Base-by-base conservation (phyloP, 2,113 vertebrate species). In the Pycnonotus jocosus region DNA sequence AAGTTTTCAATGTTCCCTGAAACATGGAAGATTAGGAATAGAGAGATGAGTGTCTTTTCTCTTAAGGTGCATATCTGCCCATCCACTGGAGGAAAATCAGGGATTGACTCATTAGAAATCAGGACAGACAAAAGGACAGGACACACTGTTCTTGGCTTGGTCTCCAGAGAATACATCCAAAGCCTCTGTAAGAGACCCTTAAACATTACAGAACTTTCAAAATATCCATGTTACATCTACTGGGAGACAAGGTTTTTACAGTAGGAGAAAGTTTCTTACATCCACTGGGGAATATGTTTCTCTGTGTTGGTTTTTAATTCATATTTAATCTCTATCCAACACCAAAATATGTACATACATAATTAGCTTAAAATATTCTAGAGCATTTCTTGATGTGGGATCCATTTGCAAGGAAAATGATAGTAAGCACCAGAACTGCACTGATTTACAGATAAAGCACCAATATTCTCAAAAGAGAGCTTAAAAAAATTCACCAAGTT, bases 301-400 rank as follows among this genome's bases (percentile, higher is more conserved):
- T 40, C 20, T 31, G n/a, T 88, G 83, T 87, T 93, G 82, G 57
- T 76, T 94, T 96, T 84, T 95, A 73, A 95, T 96, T 95, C 73
- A 87, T 86, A 89, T 92, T 90, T 82, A 87, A 84, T 84, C 30
- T 92, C 58, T 72, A 83, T 62, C 23, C 38, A 27, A 69, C 86
- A 81, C 65, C 82, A 91, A 93, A 88, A 86, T 45, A 94, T 44
- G 45, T 48, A 77, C 86, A 81, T 38, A 58, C 12, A 71, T 87
- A 78, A 82, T 86, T 68, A 62, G 42, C 56, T 93, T 90, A 90
- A 89, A 94, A 96, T 95, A 95, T 92, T 96, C 88, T 88, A 74
- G 79, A 86, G 68, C 15, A 42, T 88, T 91, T 91, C 86, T 74
- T 93, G 47, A 58, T 81, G 62, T 40, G 60, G 79, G 62, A 72